phyloP scores from a whole-genome alignment of 2,888 invertebrate genomes.

The Xestia ashworthii region DNA sequence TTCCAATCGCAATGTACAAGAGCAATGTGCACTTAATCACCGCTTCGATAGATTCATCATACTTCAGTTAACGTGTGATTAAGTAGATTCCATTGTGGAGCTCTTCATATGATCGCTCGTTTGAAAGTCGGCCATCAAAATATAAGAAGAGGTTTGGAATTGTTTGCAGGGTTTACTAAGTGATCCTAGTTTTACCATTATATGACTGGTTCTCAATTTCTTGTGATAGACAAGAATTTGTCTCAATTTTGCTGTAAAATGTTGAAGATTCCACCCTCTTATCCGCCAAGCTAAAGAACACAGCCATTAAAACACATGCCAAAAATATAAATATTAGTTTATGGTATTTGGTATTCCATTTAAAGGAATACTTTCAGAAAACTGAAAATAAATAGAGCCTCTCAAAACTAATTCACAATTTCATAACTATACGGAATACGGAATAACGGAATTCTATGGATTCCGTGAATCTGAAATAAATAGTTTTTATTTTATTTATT shows the following conservation, averaged over 20 bases:
- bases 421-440: no score
- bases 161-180: neutral
- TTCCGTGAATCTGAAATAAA: no score
- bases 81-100: constrained; percentile 27
- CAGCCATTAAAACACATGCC: neutral
- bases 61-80: constrained; percentile 38
- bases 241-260: neutral
- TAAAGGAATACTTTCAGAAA: no score
- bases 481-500: no score
- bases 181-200: neutral
- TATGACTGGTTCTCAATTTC: neutral
- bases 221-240: neutral
- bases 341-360: no score
- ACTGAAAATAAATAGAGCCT: neutral
- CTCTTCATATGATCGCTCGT: neutral
- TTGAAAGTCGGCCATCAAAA: constrained; percentile 25
- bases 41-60: constrained; percentile 48
- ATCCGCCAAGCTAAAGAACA: neutral
- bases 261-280: neutral
- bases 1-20: constrained; percentile 32
- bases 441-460: no score
- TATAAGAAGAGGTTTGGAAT: neutral
- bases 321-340: no score
- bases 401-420: neutral
- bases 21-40: constrained; percentile 45